Conservation (phyloP, 2,113 vertebrate species). For the Cinclus mexicanus region DNA sequence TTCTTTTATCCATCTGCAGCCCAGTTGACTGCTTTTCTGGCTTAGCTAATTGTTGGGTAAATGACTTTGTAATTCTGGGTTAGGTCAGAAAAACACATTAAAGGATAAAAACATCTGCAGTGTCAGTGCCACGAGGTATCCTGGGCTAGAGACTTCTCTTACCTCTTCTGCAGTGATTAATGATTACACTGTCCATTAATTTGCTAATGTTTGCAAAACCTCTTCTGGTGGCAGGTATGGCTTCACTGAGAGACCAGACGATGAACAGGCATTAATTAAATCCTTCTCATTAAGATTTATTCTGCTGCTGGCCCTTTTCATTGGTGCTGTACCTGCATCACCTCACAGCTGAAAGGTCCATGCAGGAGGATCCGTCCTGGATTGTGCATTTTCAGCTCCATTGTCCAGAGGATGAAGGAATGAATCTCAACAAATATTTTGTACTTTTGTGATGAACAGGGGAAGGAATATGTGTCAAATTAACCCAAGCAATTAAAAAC, state of each 20-base stretch:
- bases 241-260: not conserved
- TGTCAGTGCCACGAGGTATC: not conserved
- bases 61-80: not conserved
- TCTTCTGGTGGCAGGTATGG: not conserved
- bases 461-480: not conserved
- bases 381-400: not conserved
- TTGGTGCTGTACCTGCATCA: not conserved
- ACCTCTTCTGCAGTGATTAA: not conserved
- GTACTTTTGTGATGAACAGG: not conserved
- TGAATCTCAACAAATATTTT: not conserved
- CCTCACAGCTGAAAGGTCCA: not conserved
- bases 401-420: not conserved
- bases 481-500: not conserved
- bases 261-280: not conserved
- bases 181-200: not conserved
- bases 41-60: not conserved
- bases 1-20: not conserved
- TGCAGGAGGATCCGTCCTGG: not conserved
- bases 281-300: not conserved
- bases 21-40: not conserved
- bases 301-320: not conserved
- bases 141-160: not conserved
- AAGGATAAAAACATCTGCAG: not conserved
- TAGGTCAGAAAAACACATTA: not conserved
- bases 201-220: not conserved